Evolutionary conservation across 1,140 invertebrate genomes (phyloP), one percentile per base, ranked within the genome.

Genomic region (Phortica variegata): DNA sequence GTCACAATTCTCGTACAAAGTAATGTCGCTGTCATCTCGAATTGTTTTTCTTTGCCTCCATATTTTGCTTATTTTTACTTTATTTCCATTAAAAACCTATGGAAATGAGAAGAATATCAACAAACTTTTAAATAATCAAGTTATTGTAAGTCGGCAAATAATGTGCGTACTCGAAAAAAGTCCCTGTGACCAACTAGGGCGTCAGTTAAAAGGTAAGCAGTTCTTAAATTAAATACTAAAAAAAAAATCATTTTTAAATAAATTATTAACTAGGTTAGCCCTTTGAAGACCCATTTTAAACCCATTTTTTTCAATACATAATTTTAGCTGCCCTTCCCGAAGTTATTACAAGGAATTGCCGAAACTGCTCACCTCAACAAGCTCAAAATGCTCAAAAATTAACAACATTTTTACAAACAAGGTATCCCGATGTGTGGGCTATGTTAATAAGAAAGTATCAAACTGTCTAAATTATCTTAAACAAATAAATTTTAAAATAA

Each of bases 391-490:
- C 79, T 10, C 77, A 76, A 55, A 74, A 77, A 46, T 58, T 80
- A 16, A 77, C 78, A 18, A 58, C 74, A 21, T 80, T 79, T 49
- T 70, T 80, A 20, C 77, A 80, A 63, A 71, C 65, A 3, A 76
- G 77, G 49, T 80, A 80, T 65, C 79, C 79, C 8, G 75, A 78
- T 48, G 77, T 79, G 31, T 80, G 79, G 79, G 77, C 74, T 4
- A 78, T 77, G 56, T 61, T 80, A 23, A 60, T 80, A n/a, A 47
- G 76, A 46, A 80, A 80, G 68, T 80, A 80, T 31, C 58, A 68
- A 29, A 73, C 54, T 37, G 56, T 47, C 42, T 72, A 65, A 62
- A 32, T 33, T 15, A 15, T 34, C 6, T 34, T 29, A n/a, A n/a
- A n/a, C n/a, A n/a, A n/a, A n/a, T n/a, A n/a, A n/a, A n/a, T n/a